A percentile compares a stretch with the other conserved stretches of the same genome.
Evolutionary conservation across 2,797 vertebrate species (phyloP).

Genomic region (Myripristis jacobus): DNA sequence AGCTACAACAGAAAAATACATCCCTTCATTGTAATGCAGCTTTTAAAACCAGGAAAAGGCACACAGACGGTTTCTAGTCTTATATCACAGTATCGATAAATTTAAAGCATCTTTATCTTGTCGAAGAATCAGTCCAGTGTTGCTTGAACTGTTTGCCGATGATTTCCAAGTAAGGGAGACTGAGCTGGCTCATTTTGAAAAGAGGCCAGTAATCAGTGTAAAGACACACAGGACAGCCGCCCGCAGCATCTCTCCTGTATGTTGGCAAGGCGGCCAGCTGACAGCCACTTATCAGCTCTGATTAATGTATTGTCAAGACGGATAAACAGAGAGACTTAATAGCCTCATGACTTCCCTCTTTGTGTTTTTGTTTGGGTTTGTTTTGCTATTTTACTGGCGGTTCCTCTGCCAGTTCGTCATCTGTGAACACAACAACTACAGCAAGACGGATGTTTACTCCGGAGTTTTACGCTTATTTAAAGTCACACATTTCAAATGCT

Average conservation of each 20-base stretch:
- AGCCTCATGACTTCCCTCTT: constrained; percentile 46
- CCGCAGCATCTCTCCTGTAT: constrained; percentile 38
- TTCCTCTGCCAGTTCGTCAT: constrained; percentile 54
- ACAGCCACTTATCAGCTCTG: constrained; percentile 64
- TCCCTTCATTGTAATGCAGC: no score
- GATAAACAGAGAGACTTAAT: constrained; percentile 49
- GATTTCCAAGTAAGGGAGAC: constrained; percentile 30
- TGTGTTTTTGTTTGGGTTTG: constrained; percentile 35
- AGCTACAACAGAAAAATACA: no score
- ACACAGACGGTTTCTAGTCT: no score
- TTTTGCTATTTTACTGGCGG: constrained; percentile 57
- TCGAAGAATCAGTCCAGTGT: background rate
- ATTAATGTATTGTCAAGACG: constrained; percentile 61
- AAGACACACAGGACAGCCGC: constrained; percentile 54
- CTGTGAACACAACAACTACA: constrained; percentile 29
- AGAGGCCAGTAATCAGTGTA: constrained; percentile 33
- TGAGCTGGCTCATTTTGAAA: background rate
- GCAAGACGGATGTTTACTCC: background rate
- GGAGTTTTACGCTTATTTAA: constrained; percentile 8
- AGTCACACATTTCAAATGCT: constrained; percentile 10
- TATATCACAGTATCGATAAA: no score
- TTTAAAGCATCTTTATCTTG: no score
- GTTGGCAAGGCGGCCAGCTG: constrained; percentile 40
- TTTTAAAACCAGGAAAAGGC: no score
- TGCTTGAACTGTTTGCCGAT: constrained; percentile 27